Evolutionary conservation across 2,797 vertebrate species (phyloP), one percentile per base, ranked within the genome.

Genomic region (Mormyrus hasselquistii): DNA sequence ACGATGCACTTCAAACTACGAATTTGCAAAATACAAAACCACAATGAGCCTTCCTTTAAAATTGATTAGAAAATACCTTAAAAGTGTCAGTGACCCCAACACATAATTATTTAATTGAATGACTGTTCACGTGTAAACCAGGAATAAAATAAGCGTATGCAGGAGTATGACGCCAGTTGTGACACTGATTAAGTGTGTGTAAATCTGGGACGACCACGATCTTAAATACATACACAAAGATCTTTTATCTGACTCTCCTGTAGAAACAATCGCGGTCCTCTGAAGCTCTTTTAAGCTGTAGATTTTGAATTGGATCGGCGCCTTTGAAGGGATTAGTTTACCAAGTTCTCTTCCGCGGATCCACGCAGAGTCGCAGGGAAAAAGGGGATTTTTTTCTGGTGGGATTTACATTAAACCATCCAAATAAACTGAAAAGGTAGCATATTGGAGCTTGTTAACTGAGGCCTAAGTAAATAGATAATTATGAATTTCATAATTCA

Each of bases 281-380:
- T 95, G 83, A 90, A 93, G 41, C 93, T 95, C 94, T 96, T 94
- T 95, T 94, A 93, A 93, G 94, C 93, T 92, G 95, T 92, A 94
- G 95, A 95, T 95, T 95, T 94, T 93, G 94, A 97, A 96, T 96
- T 93, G 95, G 93, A 94, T 94, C 92, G 94, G 95, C 93, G 93
- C 93, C 95, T 98, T 97, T 98, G 97, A 98, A 96, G 97, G 96
- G 97, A 97, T 97, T 97, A 97, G 96, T 96, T 95, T 94, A 96
- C 95, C 95, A 94, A 96, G 95, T 96, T 95, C 95, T 97, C 96
- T 97, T 97, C 96, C 97, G 96, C 95, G 95, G 96, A 96, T 97
- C 95, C 95, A 92, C 93, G 95, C 90, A 93, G 94, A 93, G 94
- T 92, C 93, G 95, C 90, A 93, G 94, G 93, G 94, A 95, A 91